Percentiles rank a stretch among this genome's conserved stretches.
phyloP scores from a whole-genome alignment of 2,888 invertebrate species.

The Amphipoea lucens region DNA sequence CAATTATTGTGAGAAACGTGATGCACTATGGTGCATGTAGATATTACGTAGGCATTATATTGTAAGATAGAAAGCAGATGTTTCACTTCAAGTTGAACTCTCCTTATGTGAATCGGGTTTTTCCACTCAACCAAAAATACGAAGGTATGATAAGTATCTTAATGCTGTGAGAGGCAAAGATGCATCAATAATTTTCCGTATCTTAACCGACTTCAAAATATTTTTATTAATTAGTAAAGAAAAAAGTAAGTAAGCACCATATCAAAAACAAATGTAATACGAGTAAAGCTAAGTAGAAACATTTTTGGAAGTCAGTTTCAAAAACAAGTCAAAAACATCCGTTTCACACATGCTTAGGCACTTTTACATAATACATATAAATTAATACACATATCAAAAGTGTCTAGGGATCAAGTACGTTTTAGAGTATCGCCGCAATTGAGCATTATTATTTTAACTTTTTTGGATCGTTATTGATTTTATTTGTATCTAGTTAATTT shows the following conservation, averaged over 20 bases:
- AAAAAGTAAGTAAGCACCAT: not conserved
- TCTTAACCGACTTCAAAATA: not conserved
- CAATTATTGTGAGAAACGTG: slow-evolving; percentile 25
- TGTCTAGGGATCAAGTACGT: too few species aligned
- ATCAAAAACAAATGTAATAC: not conserved
- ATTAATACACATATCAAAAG: too few species aligned
- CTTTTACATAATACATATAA: too few species aligned
- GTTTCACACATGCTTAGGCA: not conserved
- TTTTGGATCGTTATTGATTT: too few species aligned
- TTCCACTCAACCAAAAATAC: slow-evolving; percentile 16
- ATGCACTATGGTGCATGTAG: slow-evolving; percentile 34
- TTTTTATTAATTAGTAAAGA: not conserved
- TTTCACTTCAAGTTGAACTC: slow-evolving; percentile 35
- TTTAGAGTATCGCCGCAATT: too few species aligned
- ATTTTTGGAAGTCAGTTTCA: not conserved
- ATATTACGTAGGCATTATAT: slow-evolving; percentile 33
- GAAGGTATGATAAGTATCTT: slow-evolving; percentile 18
- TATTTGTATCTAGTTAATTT: too few species aligned
- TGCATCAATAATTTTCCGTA: not conserved
- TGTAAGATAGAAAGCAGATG: slow-evolving; percentile 49
- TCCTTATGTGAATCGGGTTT: slow-evolving; percentile 37
- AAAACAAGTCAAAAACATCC: too few species aligned
- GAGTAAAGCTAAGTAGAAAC: not conserved
- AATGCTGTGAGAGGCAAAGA: not conserved
- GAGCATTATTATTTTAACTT: too few species aligned